phyloP scores from a whole-genome alignment of 2,888 invertebrate species.

The Mystacides longicornis region DNA sequence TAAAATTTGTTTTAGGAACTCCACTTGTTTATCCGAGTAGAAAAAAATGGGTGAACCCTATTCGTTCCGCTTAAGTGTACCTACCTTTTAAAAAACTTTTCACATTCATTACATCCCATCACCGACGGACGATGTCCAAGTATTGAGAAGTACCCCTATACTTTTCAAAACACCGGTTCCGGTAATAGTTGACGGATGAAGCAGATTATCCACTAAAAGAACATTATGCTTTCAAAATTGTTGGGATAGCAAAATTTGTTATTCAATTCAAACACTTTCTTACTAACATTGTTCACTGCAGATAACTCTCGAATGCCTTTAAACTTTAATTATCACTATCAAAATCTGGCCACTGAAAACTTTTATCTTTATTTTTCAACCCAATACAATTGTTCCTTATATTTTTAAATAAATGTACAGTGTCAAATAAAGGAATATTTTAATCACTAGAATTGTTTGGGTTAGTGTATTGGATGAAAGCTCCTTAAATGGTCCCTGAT shows the following conservation, averaged over 20 bases:
- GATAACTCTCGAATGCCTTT: neutral
- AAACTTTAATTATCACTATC: too few species aligned
- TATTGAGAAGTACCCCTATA: neutral
- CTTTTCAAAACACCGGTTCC: neutral
- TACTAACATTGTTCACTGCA: neutral
- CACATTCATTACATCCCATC: neutral
- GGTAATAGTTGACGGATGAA: neutral
- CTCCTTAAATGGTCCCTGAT: neutral
- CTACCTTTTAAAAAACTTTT: neutral
- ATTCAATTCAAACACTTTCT: conserved; percentile 1
- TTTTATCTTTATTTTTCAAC: neutral
- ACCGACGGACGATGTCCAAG: neutral
- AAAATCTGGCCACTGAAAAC: too few species aligned
- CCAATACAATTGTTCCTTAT: conserved; percentile 3
- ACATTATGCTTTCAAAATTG: neutral
- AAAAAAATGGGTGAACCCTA: neutral
- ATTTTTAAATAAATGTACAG: conserved; percentile 3
- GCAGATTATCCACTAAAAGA: neutral
- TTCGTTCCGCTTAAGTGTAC: neutral
- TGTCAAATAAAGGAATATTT: too few species aligned
- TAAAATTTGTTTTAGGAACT: neutral
- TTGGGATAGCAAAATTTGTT: neutral
- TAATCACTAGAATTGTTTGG: neutral
- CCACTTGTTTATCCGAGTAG: too few species aligned
- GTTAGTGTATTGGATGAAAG: neutral